phyloP scores from a whole-genome alignment of 2,888 invertebrate genomes.

The Brachyptera putata region DNA sequence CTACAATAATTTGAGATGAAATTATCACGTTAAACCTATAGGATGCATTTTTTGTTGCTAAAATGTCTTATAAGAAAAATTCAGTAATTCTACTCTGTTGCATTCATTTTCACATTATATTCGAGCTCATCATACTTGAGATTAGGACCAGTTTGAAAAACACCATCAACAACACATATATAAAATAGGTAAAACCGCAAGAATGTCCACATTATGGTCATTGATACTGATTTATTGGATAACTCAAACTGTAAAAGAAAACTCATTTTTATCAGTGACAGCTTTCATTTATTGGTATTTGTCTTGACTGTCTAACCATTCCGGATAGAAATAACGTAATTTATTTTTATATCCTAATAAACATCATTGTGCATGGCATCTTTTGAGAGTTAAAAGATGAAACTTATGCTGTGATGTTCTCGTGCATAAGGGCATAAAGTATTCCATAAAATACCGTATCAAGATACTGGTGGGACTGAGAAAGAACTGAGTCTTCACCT shows the following conservation, averaged over 20 bases:
- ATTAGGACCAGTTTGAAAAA: neutral
- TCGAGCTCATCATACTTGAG: neutral
- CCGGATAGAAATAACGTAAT: neutral
- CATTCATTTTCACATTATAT: neutral
- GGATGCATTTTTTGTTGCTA: too few relatives aligned
- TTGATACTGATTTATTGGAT: neutral
- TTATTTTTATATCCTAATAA: slow-evolving; percentile 5
- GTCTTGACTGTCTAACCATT: neutral
- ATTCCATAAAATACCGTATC: too few relatives aligned
- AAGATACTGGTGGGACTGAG: too few relatives aligned
- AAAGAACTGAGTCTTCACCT: too few relatives aligned
- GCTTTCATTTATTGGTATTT: neutral
- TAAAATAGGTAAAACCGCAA: too few relatives aligned
- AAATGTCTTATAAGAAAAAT: neutral
- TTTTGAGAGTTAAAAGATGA: too few relatives aligned
- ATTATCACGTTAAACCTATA: too few relatives aligned
- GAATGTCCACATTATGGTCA: neutral
- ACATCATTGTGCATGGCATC: neutral
- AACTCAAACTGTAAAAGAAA: neutral
- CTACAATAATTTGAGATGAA: too few relatives aligned
- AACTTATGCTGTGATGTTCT: too few relatives aligned
- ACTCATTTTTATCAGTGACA: slow-evolving; percentile 5
- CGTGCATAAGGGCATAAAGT: neutral
- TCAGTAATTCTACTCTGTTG: neutral
- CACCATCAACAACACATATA: neutral